Conservation (phyloP, 2,113 vertebrate genomes). For the Ginglymostoma cirratum region DNA sequence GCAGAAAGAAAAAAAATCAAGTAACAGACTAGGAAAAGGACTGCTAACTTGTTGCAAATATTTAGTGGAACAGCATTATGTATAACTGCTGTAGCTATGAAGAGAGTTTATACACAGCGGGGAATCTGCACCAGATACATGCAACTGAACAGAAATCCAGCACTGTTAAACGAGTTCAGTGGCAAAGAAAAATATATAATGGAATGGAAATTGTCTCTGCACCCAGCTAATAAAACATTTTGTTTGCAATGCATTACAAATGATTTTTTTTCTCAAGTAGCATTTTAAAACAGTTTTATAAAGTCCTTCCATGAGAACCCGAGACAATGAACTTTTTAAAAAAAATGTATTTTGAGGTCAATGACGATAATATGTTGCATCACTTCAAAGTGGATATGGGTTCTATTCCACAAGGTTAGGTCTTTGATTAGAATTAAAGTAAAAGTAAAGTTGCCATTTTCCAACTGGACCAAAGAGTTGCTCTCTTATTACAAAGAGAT, state of each 20-base stretch:
- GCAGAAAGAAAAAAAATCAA: not conserved
- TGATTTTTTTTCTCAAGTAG: not conserved
- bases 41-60: not conserved
- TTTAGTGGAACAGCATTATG: not conserved
- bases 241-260: not conserved
- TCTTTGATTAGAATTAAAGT: not conserved
- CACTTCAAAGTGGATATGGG: not conserved
- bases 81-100: not conserved
- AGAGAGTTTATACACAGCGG: conserved; percentile 27
- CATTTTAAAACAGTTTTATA: not conserved
- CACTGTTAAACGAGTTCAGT: not conserved
- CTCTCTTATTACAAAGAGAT: no score
- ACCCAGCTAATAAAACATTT: not conserved
- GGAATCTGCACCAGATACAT: not conserved
- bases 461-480: no score
- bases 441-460: no score
- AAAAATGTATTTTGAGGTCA: not conserved
- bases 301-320: not conserved
- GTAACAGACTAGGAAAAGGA: not conserved
- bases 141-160: conserved; percentile 7
- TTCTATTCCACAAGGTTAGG: not conserved
- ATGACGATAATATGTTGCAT: not conserved
- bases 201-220: conserved; percentile 7
- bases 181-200: conserved; percentile 10
- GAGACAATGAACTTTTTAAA: not conserved